Evolutionary conservation across 2,113 vertebrate species (phyloP), one percentile per base, ranked within the genome.

Genomic region (Lepidothrix coronata): DNA sequence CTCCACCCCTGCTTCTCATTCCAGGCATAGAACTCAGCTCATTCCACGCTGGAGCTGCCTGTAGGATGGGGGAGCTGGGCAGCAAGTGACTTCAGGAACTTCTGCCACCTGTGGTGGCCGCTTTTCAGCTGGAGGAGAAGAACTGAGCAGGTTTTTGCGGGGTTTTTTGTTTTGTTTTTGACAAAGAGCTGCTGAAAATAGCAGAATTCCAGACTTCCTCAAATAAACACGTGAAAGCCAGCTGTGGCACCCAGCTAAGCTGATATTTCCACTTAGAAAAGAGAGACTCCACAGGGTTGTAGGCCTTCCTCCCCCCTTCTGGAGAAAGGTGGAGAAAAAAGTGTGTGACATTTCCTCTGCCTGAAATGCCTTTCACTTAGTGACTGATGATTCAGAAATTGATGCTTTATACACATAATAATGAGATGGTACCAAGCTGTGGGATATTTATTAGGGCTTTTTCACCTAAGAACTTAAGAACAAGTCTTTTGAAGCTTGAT

Each of bases 111-210:
- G 35, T n/a, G 57, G 68, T 48, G 49, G 48, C 35, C 87, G 63
- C 86, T 80, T 46, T 44, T 85, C 63, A 88, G 67, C 71, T 76
- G 28, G n/a, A 70, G 78, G 66, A 93, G 49, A 75, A 92, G 28
- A 35, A 51, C 67, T 2, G 12, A 88, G 79, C 54, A 72, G 16
- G 18, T 17, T 62, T 62, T 44, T 35, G n/a, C 24, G 58, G 52
- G 58, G 14, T 11, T 59, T 49, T 80, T 58, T 71, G 14, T 30
- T 74, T 72, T 59, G 17, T 59, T 78, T 91, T 82, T 68, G 61
- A 67, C 44, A 76, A 63, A 88, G 55, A 93, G 81, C 15, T 68
- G 44, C 61, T 93, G 88, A 90, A 96, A 90, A 94, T 8, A 93
- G 70, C 71, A 79, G 74, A 84, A 82, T 78, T 84, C 54, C 52